phyloP scores from a whole-genome alignment of 2,797 vertebrate species.

The Squalus acanthias region DNA sequence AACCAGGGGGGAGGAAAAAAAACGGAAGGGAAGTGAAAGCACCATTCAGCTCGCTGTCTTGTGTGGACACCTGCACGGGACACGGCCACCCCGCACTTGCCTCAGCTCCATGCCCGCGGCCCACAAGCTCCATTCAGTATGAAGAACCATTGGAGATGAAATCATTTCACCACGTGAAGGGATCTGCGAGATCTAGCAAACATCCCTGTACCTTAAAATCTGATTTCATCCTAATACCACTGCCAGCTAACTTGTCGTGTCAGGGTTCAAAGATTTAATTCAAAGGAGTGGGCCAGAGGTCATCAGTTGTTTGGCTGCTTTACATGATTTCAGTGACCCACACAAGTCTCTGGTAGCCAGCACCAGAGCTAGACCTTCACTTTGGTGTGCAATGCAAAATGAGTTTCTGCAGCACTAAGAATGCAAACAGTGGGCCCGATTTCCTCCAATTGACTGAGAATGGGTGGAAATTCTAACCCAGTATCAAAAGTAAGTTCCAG shows the following conservation, averaged over 20 bases:
- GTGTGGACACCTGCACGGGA: background rate
- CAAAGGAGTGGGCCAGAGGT: background rate
- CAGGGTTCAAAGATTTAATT: background rate
- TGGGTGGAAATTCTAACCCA: background rate
- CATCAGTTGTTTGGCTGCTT: background rate
- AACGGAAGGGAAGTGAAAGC: background rate
- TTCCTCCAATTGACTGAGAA: background rate
- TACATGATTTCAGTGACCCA: background rate
- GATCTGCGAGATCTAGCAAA: background rate
- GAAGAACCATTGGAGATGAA: background rate
- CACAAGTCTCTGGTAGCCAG: background rate
- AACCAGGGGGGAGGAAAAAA: background rate
- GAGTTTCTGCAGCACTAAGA: background rate
- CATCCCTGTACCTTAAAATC: background rate
- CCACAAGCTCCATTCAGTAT: background rate
- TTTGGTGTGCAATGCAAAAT: background rate
- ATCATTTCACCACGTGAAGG: background rate
- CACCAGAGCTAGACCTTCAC: background rate
- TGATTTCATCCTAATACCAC: background rate
- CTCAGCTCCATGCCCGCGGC: background rate
- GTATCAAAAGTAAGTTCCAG: background rate
- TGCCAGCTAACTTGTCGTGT: background rate
- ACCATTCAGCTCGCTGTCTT: no score
- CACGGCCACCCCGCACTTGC: no score
- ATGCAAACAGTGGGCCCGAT: background rate